Evolutionary conservation across 2,797 vertebrate species (phyloP).

Genomic region (Adrianichthys oophorus): DNA sequence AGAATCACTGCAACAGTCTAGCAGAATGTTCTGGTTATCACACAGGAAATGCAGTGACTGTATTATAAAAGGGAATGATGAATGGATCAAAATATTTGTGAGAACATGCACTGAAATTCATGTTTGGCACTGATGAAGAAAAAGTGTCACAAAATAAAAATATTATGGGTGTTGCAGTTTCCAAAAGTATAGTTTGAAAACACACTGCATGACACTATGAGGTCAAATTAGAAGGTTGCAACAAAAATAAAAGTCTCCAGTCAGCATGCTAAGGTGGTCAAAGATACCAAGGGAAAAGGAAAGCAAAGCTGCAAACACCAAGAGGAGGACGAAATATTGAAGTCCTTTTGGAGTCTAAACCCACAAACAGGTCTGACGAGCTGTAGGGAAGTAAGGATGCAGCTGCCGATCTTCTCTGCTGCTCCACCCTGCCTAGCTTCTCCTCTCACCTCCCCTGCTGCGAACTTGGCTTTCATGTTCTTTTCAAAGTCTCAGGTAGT

Average conservation of each 20-base stretch:
- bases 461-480: slow-evolving; percentile 74
- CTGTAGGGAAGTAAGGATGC: slow-evolving; percentile 43
- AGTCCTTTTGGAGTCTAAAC: slow-evolving; percentile 60
- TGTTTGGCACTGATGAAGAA: too few species aligned
- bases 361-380: slow-evolving; percentile 44
- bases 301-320: slow-evolving; percentile 24
- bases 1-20: too few species aligned
- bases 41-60: too few species aligned
- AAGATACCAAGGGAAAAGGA: not conserved
- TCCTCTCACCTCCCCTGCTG: slow-evolving; percentile 59
- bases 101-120: too few species aligned
- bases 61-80: too few species aligned
- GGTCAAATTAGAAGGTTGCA: slow-evolving; percentile 2
- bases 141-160: too few species aligned
- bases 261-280: slow-evolving; percentile 24
- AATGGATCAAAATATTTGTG: too few species aligned
- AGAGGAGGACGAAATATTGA: slow-evolving; percentile 46
- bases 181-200: too few species aligned
- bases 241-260: slow-evolving; percentile 1
- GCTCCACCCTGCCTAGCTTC: slow-evolving; percentile 53
- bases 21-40: too few species aligned
- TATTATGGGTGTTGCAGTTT: too few species aligned
- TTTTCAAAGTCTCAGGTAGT: slow-evolving; percentile 75
- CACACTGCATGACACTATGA: not conserved
- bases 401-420: slow-evolving; percentile 49